Conservation (phyloP, 2,797 vertebrate species). For the Propithecus perrieri region DNA sequence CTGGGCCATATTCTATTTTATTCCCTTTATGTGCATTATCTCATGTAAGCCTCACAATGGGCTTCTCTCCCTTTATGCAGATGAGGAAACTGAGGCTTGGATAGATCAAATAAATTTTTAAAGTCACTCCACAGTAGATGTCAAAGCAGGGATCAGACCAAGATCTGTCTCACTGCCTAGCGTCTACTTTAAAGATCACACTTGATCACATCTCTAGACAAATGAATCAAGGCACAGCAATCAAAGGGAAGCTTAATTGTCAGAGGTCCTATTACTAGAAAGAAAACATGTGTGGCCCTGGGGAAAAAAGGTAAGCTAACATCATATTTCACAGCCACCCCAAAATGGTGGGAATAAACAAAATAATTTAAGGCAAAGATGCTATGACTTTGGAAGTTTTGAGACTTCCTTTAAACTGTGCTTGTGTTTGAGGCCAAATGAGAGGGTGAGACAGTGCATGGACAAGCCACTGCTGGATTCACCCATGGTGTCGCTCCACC, state of each 20-base stretch:
- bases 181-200: not conserved
- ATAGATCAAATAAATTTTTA: not conserved
- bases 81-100: not conserved
- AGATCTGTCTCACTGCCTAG: not conserved
- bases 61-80: not conserved
- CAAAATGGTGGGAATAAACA: not conserved
- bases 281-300: not conserved
- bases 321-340: not conserved
- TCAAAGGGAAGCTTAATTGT: not conserved
- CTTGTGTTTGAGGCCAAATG: not conserved
- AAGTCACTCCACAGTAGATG: not conserved
- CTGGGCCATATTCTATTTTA: not conserved
- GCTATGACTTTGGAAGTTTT: not conserved
- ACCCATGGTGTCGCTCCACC: not conserved
- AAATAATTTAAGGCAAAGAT: not conserved
- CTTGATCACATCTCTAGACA: not conserved
- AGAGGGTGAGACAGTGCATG: not conserved
- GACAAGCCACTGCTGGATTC: not conserved
- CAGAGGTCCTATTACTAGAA: not conserved
- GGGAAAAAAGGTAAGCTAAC: not conserved
- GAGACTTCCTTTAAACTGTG: not conserved
- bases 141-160: not conserved
- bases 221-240: not conserved
- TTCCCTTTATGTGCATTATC: not conserved
- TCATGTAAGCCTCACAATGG: not conserved